phyloP scores from a whole-genome alignment of 2,797 vertebrate species.

The Silurus lanzhouensis region DNA sequence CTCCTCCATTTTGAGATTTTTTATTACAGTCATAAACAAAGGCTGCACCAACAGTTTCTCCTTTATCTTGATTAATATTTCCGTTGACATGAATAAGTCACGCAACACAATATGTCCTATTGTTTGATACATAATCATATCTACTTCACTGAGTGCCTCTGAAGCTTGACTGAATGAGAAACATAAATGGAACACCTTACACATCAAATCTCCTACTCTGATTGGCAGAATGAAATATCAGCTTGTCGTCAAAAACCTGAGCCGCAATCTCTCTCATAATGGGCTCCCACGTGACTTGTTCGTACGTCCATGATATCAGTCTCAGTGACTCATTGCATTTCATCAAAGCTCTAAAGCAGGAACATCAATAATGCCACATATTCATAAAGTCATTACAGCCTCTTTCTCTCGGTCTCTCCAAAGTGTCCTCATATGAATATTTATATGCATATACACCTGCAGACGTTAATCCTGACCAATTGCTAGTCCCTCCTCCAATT shows the following conservation, averaged over 20 bases:
- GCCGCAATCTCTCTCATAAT: neutral
- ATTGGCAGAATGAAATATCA: slow-evolving; percentile 5
- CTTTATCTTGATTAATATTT: neutral
- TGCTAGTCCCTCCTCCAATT: slow-evolving; percentile 58
- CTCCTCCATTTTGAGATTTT: neutral
- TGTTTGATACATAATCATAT: neutral
- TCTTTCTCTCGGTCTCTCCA: slow-evolving; percentile 34
- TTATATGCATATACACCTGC: slow-evolving; percentile 57
- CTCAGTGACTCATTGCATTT: slow-evolving; percentile 16
- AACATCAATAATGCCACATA: slow-evolving; percentile 41
- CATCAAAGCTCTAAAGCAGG: slow-evolving; percentile 25
- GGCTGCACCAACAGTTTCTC: neutral
- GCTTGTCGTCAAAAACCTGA: neutral
- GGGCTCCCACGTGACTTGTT: neutral
- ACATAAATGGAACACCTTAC: neutral
- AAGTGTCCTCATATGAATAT: slow-evolving; percentile 53
- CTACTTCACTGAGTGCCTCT: neutral
- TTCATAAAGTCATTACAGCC: slow-evolving; percentile 47
- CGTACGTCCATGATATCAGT: neutral
- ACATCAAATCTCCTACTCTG: neutral
- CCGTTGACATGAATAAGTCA: neutral
- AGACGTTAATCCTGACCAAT: slow-evolving; percentile 63
- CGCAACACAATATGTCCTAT: neutral
- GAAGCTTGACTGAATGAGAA: neutral
- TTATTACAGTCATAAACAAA: neutral